phyloP scores from a whole-genome alignment of 2,797 vertebrate genomes.

The Acipenser ruthenus region DNA sequence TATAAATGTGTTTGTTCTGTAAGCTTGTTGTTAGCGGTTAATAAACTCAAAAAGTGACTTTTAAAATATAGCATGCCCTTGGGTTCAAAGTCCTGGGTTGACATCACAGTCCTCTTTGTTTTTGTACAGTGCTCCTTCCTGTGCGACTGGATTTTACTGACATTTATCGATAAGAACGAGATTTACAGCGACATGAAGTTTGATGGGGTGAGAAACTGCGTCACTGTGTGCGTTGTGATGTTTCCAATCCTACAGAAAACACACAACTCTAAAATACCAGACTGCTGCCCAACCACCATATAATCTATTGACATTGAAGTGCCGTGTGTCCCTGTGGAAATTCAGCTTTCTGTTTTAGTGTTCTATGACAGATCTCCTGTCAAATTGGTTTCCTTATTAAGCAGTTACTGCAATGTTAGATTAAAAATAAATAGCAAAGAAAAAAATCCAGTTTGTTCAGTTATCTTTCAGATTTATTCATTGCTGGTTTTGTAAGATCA shows the following conservation, averaged over 20 bases:
- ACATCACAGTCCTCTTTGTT: neutral
- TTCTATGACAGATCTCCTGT: neutral
- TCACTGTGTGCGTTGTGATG: too few species aligned
- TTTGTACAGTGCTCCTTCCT: slow-evolving; percentile 72
- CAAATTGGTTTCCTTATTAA: neutral
- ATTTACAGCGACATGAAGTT: slow-evolving; percentile 81
- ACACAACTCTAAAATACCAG: neutral
- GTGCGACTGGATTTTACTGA: slow-evolving; percentile 90
- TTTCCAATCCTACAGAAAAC: neutral
- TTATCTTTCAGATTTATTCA: too few species aligned
- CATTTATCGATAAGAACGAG: slow-evolving; percentile 84
- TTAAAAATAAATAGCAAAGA: too few species aligned
- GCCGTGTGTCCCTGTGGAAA: neutral
- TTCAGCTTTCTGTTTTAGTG: neutral
- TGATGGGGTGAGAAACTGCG: slow-evolving; percentile 63
- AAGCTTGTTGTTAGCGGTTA: too few species aligned
- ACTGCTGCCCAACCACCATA: neutral
- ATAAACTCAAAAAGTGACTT: too few species aligned
- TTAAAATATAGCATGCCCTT: too few species aligned
- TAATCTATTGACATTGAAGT: neutral
- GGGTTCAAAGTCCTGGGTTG: too few species aligned
- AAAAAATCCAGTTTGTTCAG: too few species aligned
- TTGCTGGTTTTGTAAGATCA: too few species aligned
- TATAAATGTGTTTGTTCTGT: too few species aligned
- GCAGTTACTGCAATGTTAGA: too few species aligned